Conservation (phyloP, 2,888 invertebrate species). For the Drosophila diplacantha region DNA sequence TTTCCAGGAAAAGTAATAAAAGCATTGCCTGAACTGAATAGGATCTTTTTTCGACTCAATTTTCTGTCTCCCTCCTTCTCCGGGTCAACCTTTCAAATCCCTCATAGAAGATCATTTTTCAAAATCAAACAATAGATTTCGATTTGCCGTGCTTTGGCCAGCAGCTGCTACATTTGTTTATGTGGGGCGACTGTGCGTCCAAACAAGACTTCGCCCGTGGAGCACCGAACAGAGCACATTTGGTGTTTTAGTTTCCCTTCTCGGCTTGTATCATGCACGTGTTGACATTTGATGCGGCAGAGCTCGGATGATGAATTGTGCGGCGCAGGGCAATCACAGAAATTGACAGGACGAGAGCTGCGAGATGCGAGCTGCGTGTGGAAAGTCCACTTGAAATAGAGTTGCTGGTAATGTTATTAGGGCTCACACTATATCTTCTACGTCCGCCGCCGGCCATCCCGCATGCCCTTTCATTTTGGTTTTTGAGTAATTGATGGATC, state of each 20-base stretch:
- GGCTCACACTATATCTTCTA: constrained; percentile 22
- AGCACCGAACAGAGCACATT: constrained; percentile 12
- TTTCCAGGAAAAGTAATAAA: background rate
- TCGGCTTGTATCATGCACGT: constrained; percentile 42
- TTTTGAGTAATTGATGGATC: constrained; percentile 49
- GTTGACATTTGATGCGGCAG: constrained; percentile 48
- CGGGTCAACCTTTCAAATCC: constrained; percentile 5
- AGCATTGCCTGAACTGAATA: background rate
- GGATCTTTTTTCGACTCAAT: background rate
- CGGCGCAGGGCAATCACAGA: constrained; percentile 43
- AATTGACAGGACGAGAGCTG: constrained; percentile 34
- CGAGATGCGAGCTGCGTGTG: constrained; percentile 1
- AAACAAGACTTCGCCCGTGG: constrained; percentile 23
- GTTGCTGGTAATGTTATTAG: constrained; percentile 44
- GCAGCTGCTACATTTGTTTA: constrained; percentile 43
- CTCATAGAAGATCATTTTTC: constrained; percentile 37
- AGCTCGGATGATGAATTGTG: constrained; percentile 45
- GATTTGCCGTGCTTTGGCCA: constrained; percentile 11
- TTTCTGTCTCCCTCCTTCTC: background rate
- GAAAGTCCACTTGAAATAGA: constrained; percentile 47
- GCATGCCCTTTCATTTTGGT: constrained; percentile 43
- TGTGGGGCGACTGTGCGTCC: constrained; percentile 23
- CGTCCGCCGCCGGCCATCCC: background rate
- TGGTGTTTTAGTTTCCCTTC: constrained; percentile 10
- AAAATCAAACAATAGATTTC: constrained; percentile 35